phyloP scores from a whole-genome alignment of 2,113 vertebrate species.

The Mola mola region DNA sequence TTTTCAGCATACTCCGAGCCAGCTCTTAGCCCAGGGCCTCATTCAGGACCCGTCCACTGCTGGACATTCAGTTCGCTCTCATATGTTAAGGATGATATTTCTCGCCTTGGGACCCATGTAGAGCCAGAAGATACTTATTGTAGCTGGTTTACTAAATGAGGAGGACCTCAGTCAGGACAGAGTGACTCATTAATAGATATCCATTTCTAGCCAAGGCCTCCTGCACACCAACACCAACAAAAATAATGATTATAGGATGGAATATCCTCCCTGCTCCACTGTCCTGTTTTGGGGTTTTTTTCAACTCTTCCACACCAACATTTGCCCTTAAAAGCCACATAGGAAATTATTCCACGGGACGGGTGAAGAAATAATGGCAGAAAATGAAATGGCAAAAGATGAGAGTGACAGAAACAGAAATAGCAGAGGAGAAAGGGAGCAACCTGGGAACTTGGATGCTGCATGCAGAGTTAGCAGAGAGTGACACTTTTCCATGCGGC shows the following conservation, averaged over 20 bases:
- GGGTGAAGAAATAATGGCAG: slow-evolving; percentile 43
- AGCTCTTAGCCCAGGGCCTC: slow-evolving; percentile 49
- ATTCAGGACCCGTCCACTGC: slow-evolving; percentile 30
- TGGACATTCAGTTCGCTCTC: slow-evolving; percentile 26
- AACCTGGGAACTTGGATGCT: slow-evolving; percentile 37
- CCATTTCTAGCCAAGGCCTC: slow-evolving; percentile 41
- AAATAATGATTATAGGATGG: slow-evolving; percentile 78
- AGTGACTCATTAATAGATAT: slow-evolving; percentile 57
- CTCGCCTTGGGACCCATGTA: slow-evolving; percentile 28
- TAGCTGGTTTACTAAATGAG: slow-evolving; percentile 50
- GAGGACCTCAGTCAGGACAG: slow-evolving; percentile 54
- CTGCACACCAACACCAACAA: slow-evolving; percentile 64
- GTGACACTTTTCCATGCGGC: slow-evolving; percentile 63
- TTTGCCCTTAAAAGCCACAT: slow-evolving; percentile 67
- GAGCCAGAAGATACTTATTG: slow-evolving; percentile 10
- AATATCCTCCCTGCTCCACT: slow-evolving; percentile 67
- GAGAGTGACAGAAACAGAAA: slow-evolving; percentile 31
- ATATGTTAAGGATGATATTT: slow-evolving; percentile 12
- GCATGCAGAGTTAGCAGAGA: slow-evolving; percentile 31
- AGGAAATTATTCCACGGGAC: slow-evolving; percentile 66
- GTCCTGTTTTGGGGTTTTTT: slow-evolving; percentile 61
- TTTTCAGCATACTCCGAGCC: slow-evolving; percentile 31
- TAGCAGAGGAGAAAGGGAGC: slow-evolving; percentile 11
- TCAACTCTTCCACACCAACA: slow-evolving; percentile 55
- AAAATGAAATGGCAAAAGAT: slow-evolving; percentile 24